phyloP scores from a whole-genome alignment of 2,797 vertebrate species.

The Yasuhikotakia modesta region DNA sequence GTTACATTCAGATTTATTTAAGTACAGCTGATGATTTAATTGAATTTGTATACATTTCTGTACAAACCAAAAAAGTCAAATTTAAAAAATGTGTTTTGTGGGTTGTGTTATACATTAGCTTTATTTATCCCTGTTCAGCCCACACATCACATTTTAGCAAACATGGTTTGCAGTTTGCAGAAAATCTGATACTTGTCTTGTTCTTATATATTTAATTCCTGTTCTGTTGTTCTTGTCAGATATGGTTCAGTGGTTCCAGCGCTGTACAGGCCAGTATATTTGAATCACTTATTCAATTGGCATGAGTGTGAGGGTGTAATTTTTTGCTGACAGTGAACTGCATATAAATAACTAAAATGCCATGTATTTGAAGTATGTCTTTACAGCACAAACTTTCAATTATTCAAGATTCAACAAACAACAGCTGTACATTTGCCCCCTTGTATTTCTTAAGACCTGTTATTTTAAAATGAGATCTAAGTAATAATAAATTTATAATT shows the following conservation, averaged over 20 bases:
- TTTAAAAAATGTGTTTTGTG: neutral
- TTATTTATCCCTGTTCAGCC: neutral
- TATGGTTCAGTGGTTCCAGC: neutral
- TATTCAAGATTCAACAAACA: constrained; percentile 45
- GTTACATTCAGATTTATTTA: neutral
- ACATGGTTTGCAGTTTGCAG: neutral
- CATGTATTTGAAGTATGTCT: constrained; percentile 39
- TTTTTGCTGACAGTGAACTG: constrained; percentile 37
- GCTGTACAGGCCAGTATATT: neutral
- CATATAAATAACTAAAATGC: constrained; percentile 52
- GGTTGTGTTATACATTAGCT: neutral
- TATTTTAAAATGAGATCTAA: neutral
- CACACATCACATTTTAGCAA: too few relatives aligned
- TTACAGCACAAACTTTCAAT: constrained; percentile 49
- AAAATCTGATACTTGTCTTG: neutral
- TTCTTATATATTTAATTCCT: neutral
- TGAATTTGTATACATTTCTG: neutral
- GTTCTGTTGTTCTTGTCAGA: neutral
- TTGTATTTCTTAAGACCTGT: neutral
- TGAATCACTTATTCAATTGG: neutral
- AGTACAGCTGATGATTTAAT: neutral
- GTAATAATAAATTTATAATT: neutral
- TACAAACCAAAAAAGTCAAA: constrained; percentile 3
- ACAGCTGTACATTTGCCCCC: constrained; percentile 1
- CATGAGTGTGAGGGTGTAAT: neutral